Evolutionary conservation across 2,797 vertebrate genomes (phyloP).

Genomic region (Rhynchotus rufescens): DNA sequence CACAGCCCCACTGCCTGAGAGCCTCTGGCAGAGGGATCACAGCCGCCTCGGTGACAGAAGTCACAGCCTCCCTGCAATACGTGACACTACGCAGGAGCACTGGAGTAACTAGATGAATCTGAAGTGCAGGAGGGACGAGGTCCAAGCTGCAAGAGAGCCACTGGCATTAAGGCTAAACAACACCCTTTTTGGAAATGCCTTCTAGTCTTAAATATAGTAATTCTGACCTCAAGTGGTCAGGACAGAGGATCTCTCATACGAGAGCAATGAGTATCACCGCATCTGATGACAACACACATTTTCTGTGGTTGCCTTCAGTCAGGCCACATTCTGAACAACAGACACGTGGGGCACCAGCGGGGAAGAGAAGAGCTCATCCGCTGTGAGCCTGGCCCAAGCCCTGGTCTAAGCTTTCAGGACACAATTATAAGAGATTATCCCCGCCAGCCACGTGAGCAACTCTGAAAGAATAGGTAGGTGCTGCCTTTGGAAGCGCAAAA

Average conservation of each 20-base stretch:
- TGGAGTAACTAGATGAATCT: not conserved
- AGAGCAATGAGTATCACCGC: constrained; percentile 9
- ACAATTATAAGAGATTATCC: not conserved
- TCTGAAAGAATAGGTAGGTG: not conserved
- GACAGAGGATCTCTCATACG: not conserved
- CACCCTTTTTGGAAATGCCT: not conserved
- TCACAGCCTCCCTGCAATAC: not conserved
- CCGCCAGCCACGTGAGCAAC: not conserved
- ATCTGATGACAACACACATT: not conserved
- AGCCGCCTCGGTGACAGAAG: not conserved
- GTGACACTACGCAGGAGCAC: not conserved
- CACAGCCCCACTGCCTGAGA: not conserved
- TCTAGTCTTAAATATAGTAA: not conserved
- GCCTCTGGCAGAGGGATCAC: not conserved
- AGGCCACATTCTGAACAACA: not conserved
- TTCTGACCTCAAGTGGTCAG: not conserved
- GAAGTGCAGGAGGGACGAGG: not conserved
- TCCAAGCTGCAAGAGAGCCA: not conserved
- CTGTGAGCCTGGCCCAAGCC: not conserved
- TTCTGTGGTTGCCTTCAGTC: not conserved
- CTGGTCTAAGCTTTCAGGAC: not conserved
- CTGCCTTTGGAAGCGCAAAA: not conserved
- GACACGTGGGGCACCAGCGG: not conserved
- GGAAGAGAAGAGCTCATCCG: not conserved
- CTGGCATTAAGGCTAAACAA: not conserved